Evolutionary conservation across 2,888 invertebrate species (phyloP).

Genomic region (Aricia artaxerxes): DNA sequence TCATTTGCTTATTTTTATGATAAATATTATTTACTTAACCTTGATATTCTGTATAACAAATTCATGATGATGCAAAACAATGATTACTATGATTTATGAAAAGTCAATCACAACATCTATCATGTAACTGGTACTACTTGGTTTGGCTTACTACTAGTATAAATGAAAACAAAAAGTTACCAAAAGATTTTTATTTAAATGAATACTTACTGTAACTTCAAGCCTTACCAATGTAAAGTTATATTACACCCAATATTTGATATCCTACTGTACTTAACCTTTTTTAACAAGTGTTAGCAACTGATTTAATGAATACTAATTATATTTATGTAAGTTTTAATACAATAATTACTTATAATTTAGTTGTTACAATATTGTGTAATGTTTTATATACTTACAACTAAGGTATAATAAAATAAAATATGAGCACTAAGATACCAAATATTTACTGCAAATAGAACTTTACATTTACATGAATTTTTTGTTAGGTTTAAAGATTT

Average conservation of each 20-base stretch:
- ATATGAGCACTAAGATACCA: constrained; percentile 34
- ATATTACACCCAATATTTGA: constrained; percentile 60
- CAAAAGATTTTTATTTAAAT: constrained; percentile 53
- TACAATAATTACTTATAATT: too few relatives aligned
- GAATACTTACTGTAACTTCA: constrained; percentile 59
- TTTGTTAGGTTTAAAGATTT: constrained; percentile 24
- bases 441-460: constrained; percentile 62
- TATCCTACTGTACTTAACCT: constrained; percentile 1
- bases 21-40: background rate
- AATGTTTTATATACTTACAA: background rate
- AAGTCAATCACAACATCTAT: background rate
- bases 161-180: constrained; percentile 46
- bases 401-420: background rate
- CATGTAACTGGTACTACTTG: background rate
- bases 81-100: too few relatives aligned
- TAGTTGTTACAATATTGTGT: too few relatives aligned
- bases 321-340: background rate
- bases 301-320: too few relatives aligned
- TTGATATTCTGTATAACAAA: background rate
- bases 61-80: background rate
- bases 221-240: constrained; percentile 44
- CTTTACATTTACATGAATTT: constrained; percentile 43
- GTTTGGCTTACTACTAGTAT: background rate
- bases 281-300: background rate
- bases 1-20: too few relatives aligned